phyloP scores from a whole-genome alignment of 2,113 vertebrate genomes.

The Eurystomus gularis region DNA sequence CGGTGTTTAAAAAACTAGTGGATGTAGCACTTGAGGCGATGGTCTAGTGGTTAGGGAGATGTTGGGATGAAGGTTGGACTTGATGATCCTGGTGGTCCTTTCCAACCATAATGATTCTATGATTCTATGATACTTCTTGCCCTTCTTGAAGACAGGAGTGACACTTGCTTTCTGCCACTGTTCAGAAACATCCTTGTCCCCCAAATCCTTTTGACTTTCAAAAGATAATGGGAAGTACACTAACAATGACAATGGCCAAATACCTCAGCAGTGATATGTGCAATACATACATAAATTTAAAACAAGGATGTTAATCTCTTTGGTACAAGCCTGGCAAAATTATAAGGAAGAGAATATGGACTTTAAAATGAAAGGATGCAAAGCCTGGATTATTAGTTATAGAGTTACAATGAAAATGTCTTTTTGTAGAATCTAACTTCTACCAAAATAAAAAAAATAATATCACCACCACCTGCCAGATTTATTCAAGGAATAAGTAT shows the following conservation, averaged over 20 bases:
- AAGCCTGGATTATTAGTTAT: not conserved
- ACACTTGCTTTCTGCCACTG: not conserved
- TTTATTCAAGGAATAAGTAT: not conserved
- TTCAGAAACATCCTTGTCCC: not conserved
- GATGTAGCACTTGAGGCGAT: no score
- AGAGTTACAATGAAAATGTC: not conserved
- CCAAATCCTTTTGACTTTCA: not conserved
- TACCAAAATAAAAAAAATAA: not conserved
- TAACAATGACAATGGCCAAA: no score
- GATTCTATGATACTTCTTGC: not conserved
- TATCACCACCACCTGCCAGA: accelerated
- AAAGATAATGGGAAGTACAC: no score
- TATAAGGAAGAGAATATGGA: not conserved
- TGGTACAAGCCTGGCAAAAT: not conserved
- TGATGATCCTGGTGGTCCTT: no score
- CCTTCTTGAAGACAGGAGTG: not conserved
- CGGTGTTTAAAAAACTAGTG: no score
- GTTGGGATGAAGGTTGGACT: no score
- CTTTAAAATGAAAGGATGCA: not conserved
- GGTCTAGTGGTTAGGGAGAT: no score
- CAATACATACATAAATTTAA: not conserved
- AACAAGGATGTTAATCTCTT: not conserved
- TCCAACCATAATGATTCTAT: no score
- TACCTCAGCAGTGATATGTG: not conserved
- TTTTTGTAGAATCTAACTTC: not conserved